Base-by-base conservation (phyloP, 2,888 invertebrate genomes). In the Argyresthia albistria region DNA sequence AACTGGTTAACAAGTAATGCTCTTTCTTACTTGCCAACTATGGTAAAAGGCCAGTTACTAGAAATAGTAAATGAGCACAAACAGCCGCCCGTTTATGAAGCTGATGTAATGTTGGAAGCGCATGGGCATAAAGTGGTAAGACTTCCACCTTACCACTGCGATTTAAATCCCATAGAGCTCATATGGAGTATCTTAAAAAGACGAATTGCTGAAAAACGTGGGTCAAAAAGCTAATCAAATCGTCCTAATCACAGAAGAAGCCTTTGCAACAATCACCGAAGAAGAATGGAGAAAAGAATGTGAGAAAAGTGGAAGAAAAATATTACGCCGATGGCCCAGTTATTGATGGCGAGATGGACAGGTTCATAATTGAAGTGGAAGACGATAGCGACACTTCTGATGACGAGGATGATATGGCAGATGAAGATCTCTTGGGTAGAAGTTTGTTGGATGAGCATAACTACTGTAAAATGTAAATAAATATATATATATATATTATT, bases 111-210 rank as follows among this genome's bases (percentile, higher is more conserved):
- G 51, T 56, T 60, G 15, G 55, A 47, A 53, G 46, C n/a, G 12
- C 47, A 58, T 46, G 56, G 57, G 39, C 59, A 57, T 50, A 56
- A 53, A 48, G 58, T 62, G 36, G n/a, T n/a, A n/a, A n/a, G n/a
- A n/a, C 46, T 66, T 12, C 62, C 63, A 12, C 63, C 64, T 3
- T 63, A 63, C 46, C 60, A 65, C 39, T 60, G 60, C 42, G 60
- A 64, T 45, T 53, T 65, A 1, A 65, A 64, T 54, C 62, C 61
- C 1, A 60, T 65, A 6, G 60, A 65, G 53, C 47, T 59, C n/a
- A 57, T 65, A 35, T 53, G 53, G 53, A 53, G 39, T 53, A 7
- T 53, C 8, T 4, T 49, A n/a, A 49, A 53, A 45, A 43, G 42
- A 43, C 36, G 49, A 35, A 49, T 53, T 8, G 37, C 50, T 15